A percentile compares a stretch with the other conserved stretches of the same genome.
These are phyloP conservation scores for Pithys albifrons DNA, from an alignment of 2,113 vertebrate species.

Conservation along the genomic window DNA sequence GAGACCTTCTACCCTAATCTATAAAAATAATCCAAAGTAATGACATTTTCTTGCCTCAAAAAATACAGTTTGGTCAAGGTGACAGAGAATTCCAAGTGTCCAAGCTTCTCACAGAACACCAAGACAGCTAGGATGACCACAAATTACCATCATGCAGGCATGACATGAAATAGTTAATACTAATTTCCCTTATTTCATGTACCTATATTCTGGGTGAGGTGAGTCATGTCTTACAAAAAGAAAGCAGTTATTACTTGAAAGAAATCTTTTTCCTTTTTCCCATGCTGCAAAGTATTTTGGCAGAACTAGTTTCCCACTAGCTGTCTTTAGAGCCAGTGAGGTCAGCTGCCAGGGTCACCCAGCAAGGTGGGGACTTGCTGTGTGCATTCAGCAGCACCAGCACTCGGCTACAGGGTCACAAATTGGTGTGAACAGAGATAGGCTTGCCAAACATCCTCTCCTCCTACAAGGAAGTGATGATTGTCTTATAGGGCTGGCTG, in stretches of 20 bases:
- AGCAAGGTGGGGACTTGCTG: neutral
- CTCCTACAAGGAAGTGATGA: neutral
- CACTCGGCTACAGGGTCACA: neutral
- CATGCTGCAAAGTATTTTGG: neutral
- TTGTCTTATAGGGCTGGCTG: neutral
- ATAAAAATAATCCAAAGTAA: neutral
- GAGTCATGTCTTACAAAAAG: neutral
- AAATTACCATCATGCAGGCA: neutral
- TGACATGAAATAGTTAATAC: neutral
- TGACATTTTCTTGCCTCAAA: neutral
- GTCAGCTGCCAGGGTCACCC: neutral
- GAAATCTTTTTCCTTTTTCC: neutral
- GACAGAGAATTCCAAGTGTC: neutral
- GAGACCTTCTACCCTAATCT: neutral
- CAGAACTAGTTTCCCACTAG: neutral
- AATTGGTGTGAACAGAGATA: neutral
- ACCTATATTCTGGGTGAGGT: neutral
- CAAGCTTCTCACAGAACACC: neutral
- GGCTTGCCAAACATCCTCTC: neutral
- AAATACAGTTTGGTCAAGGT: neutral
- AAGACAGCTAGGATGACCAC: neutral
- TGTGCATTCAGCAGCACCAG: accelerated
- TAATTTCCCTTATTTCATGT: neutral
- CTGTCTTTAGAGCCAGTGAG: neutral
- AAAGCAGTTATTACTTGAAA: neutral